These are phyloP conservation scores for Cirrhinus molitorella DNA, from an alignment of 2,797 vertebrate genomes.

Conservation along the genomic window DNA sequence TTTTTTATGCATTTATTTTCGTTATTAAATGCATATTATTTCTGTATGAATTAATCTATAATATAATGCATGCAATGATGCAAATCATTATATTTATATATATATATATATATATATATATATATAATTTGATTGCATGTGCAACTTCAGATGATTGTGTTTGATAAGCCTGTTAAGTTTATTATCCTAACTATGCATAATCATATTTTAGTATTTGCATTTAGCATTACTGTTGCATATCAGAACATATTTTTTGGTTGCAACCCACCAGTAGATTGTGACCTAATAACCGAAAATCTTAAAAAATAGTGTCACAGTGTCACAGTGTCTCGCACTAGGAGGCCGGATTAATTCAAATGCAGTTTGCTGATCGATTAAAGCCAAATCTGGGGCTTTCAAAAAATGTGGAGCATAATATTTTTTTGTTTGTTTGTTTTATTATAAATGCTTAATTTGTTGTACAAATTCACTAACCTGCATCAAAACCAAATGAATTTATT, in stretches of 20 bases:
- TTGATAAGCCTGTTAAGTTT: neutral
- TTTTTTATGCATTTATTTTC: too few relatives aligned
- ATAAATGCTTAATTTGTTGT: too few relatives aligned
- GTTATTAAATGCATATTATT: neutral
- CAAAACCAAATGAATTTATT: too few relatives aligned
- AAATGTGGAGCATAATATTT: neutral
- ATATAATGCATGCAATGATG: too few relatives aligned
- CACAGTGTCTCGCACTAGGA: too few relatives aligned
- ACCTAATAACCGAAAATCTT: too few relatives aligned
- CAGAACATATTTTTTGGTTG: neutral
- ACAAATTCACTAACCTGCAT: too few relatives aligned
- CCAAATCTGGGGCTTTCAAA: neutral
- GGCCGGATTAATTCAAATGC: slow-evolving; percentile 10
- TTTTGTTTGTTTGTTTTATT: too few relatives aligned
- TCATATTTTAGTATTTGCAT: neutral
- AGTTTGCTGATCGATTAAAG: neutral
- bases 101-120: too few relatives aligned
- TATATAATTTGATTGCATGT: neutral
- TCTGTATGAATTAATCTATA: neutral
- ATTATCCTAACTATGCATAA: neutral
- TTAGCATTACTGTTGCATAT: neutral
- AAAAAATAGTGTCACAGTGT: too few relatives aligned
- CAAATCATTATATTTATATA: neutral
- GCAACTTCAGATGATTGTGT: too few relatives aligned
- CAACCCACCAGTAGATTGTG: neutral